These are phyloP conservation scores for Neoarius graeffei DNA, from an alignment of 2,113 vertebrate species.

Conservation along the genomic window DNA sequence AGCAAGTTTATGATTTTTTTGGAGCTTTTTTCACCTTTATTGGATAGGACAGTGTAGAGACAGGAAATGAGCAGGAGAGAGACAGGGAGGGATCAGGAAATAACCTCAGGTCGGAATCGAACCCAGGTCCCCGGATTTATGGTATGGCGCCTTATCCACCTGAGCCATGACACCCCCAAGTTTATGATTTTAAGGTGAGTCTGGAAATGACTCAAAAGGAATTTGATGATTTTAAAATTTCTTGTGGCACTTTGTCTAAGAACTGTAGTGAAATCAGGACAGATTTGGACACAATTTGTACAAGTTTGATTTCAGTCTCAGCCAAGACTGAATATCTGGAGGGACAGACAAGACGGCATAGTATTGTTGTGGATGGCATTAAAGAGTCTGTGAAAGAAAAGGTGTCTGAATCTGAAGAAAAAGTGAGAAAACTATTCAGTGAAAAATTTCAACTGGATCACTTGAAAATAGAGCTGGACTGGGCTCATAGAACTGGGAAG, in stretches of 20 bases:
- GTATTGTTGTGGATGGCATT: not conserved
- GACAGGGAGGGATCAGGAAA: too few species aligned
- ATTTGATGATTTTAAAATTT: not conserved
- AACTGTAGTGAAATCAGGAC: not conserved
- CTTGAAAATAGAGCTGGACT: not conserved
- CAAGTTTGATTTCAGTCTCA: not conserved
- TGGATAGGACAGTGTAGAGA: too few species aligned
- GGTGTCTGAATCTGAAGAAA: conserved; percentile 33
- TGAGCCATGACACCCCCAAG: too few species aligned
- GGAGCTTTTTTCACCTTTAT: too few species aligned
- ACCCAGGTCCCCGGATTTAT: too few species aligned
- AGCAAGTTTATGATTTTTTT: not conserved
- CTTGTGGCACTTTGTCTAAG: not conserved
- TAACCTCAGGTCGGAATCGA: too few species aligned
- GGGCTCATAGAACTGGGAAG: not conserved
- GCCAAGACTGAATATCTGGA: not conserved
- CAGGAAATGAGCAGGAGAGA: too few species aligned
- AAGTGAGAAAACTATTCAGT: conserved; percentile 21
- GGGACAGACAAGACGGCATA: not conserved
- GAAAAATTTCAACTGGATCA: not conserved
- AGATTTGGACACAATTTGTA: not conserved
- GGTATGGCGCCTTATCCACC: too few species aligned
- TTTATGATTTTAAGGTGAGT: not conserved
- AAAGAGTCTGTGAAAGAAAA: not conserved
- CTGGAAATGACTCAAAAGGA: not conserved